These are phyloP conservation scores for Coranthus polyacanthus DNA, from an alignment of 2,797 vertebrate genomes.

Conservation along the genomic window DNA sequence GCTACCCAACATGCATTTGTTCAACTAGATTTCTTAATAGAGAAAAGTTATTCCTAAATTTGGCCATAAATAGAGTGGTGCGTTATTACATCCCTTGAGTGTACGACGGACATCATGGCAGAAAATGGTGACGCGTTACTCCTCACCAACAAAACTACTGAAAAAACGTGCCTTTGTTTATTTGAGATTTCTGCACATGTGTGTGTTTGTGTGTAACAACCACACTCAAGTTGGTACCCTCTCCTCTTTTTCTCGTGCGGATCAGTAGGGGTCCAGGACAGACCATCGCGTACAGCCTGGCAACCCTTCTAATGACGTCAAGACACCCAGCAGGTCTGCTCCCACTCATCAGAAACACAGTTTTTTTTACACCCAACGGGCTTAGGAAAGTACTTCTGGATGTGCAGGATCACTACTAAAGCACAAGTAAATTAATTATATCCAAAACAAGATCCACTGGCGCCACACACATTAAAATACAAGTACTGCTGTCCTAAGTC, in stretches of 20 bases:
- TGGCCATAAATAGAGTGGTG: no score
- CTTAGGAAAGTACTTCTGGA: slow-evolving; percentile 23
- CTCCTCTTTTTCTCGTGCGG: slow-evolving; percentile 38
- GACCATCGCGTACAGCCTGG: slow-evolving; percentile 13
- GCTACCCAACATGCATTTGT: no score
- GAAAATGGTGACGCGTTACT: no score
- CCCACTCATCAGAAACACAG: slow-evolving; percentile 29
- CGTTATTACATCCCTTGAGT: no score
- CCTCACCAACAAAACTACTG: slow-evolving; percentile 53
- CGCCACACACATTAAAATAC: slow-evolving; percentile 1
- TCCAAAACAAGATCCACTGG: slow-evolving; percentile 29
- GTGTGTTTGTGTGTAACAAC: no score
- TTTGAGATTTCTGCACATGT: no score
- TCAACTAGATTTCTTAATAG: no score
- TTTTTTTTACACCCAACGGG: slow-evolving; percentile 21
- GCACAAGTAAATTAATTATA: neutral
- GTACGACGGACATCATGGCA: no score
- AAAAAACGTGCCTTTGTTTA: slow-evolving; percentile 20
- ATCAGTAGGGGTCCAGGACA: slow-evolving; percentile 47
- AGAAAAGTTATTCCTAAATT: no score
- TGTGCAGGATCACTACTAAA: slow-evolving; percentile 25
- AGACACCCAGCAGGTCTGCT: slow-evolving; percentile 30
- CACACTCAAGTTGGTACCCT: slow-evolving; percentile 35
- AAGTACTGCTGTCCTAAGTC: neutral
- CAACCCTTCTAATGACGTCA: slow-evolving; percentile 16